These are phyloP conservation scores for Phyllotis vaccarum DNA, from an alignment of 2,797 vertebrate genomes.

Conservation along the genomic window DNA sequence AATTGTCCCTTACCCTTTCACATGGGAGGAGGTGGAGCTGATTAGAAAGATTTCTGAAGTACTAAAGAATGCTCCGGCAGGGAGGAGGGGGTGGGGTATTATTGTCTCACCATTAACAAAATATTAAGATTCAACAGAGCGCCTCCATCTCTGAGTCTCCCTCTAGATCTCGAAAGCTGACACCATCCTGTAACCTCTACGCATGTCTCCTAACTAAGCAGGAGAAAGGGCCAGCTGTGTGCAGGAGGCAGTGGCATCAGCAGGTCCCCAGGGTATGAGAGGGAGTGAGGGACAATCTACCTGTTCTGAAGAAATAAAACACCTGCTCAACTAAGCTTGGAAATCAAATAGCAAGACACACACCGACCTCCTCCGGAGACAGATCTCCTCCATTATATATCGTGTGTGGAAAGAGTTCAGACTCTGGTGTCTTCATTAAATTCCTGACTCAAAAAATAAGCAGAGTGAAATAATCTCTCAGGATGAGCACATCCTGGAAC, in stretches of 20 bases:
- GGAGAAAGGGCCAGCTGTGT: constrained; percentile 76
- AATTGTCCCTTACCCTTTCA: constrained; percentile 74
- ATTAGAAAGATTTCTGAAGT: background rate
- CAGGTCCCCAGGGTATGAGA: constrained; percentile 63
- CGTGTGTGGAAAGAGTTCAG: background rate
- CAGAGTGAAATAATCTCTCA: background rate
- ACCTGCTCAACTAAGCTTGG: constrained; percentile 38
- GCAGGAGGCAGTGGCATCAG: constrained; percentile 58
- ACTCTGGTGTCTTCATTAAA: background rate
- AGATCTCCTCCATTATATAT: constrained; percentile 5
- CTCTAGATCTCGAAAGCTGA: constrained; percentile 69
- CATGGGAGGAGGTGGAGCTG: background rate
- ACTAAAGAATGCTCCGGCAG: background rate
- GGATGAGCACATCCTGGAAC: constrained; percentile 51
- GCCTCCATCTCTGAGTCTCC: constrained; percentile 64
- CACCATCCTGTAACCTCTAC: constrained; percentile 25
- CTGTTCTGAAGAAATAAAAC: constrained; percentile 58
- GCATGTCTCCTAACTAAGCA: constrained; percentile 69
- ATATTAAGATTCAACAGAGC: constrained; percentile 23
- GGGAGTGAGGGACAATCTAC: constrained; percentile 53
- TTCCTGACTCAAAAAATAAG: constrained; percentile 20
- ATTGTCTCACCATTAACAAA: constrained; percentile 60
- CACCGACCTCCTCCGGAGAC: background rate
- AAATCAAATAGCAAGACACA: constrained; percentile 42
- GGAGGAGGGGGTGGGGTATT: background rate